phyloP scores from a whole-genome alignment of 2,888 invertebrate species.

The Brenthis daphne region DNA sequence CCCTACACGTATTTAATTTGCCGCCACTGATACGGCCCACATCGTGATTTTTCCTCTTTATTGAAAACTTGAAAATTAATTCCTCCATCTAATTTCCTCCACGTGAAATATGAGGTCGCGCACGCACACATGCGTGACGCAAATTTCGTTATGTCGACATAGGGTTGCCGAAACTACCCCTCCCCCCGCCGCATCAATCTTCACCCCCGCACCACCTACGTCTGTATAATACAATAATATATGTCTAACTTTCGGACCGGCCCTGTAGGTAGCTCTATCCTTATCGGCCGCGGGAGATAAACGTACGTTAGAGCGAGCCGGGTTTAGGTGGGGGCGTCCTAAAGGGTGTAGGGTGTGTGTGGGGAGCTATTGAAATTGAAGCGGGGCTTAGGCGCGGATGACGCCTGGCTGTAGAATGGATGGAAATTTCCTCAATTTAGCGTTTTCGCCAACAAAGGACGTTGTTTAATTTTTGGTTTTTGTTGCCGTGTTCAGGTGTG shows the following conservation, averaged over 20 bases:
- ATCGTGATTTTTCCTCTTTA: constrained; percentile 69
- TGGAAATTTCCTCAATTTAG: constrained; percentile 83
- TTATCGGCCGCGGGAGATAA: constrained; percentile 47
- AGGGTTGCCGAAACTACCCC: constrained; percentile 80
- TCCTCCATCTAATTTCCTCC: constrained; percentile 74
- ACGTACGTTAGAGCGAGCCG: constrained; percentile 51
- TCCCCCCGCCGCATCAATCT: constrained; percentile 74
- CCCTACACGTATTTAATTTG: constrained; percentile 64
- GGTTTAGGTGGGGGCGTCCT: constrained; percentile 74
- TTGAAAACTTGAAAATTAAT: constrained; percentile 80
- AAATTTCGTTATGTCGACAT: constrained; percentile 78
- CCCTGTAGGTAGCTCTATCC: constrained; percentile 73
- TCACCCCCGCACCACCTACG: constrained; percentile 79
- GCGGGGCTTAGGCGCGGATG: constrained; percentile 82
- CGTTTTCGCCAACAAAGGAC: constrained; percentile 81
- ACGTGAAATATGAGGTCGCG: constrained; percentile 75
- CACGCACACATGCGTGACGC: constrained; percentile 70
- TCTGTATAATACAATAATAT: constrained; percentile 81
- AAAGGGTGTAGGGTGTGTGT: constrained; percentile 81
- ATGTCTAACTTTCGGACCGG: constrained; percentile 82
- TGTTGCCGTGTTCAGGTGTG: constrained; percentile 69
- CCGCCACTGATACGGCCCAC: constrained; percentile 47
- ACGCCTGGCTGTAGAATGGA: constrained; percentile 82
- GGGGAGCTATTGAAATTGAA: constrained; percentile 82
- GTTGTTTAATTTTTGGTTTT: constrained; percentile 81